Conservation (phyloP, 2,888 invertebrate genomes). For the Pterostichus niger region DNA sequence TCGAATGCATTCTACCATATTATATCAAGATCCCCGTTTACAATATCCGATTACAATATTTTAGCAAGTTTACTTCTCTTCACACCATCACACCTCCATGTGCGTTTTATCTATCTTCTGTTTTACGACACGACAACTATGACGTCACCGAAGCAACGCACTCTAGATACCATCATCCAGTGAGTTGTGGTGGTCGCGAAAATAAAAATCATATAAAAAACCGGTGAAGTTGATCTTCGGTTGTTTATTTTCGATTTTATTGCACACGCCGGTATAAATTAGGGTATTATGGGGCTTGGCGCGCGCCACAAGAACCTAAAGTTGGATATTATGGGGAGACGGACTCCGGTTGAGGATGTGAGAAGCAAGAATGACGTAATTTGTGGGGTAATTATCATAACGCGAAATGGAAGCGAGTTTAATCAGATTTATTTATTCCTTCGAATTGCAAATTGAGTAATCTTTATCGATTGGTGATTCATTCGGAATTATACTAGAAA, state of each 20-base stretch:
- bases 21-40: background rate
- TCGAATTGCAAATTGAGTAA: background rate
- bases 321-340: background rate
- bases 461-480: background rate
- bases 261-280: slow-evolving; percentile 28
- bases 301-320: slow-evolving; percentile 18
- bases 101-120: background rate
- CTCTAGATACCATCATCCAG: slow-evolving; percentile 12
- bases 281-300: slow-evolving; percentile 16
- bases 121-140: slow-evolving; percentile 13
- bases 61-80: background rate
- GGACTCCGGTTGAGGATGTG: background rate
- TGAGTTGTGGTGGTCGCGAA: slow-evolving; percentile 6
- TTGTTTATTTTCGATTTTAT: slow-evolving; percentile 38
- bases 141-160: slow-evolving; percentile 34
- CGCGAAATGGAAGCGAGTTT: background rate
- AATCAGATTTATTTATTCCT: background rate
- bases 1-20: no score
- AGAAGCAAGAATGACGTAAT: background rate
- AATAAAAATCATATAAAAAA: slow-evolving; percentile 44
- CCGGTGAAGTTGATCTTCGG: background rate
- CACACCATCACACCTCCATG: background rate
- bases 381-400: slow-evolving; percentile 29
- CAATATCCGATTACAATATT: background rate
- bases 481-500: no score